A percentile compares a stretch with the other conserved stretches of the same genome.
Conservation (phyloP, 2,888 invertebrate genomes). For the Emmelina monodactyla region DNA sequence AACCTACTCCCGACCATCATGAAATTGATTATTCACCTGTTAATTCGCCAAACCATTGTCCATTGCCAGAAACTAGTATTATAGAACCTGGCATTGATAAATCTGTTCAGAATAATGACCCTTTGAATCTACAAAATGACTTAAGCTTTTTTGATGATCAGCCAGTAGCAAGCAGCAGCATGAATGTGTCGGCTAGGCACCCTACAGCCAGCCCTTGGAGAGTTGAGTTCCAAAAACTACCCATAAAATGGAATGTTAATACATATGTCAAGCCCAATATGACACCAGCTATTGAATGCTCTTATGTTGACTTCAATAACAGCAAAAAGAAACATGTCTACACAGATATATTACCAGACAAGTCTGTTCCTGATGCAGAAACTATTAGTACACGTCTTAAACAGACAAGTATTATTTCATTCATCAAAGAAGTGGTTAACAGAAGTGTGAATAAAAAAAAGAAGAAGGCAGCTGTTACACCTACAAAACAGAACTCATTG, state of each 20-base stretch:
- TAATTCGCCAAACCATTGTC: constrained; percentile 27
- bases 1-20: constrained; percentile 23
- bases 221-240: constrained; percentile 44
- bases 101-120: constrained; percentile 24
- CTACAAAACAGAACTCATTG: constrained; percentile 28
- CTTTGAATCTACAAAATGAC: constrained; percentile 37
- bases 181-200: constrained; percentile 38
- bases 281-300: constrained; percentile 57
- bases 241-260: constrained; percentile 53
- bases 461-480: constrained; percentile 26
- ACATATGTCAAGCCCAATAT: constrained; percentile 54
- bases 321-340: constrained; percentile 51
- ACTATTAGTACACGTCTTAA: constrained; percentile 30
- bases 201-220: constrained; percentile 56
- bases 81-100: not conserved
- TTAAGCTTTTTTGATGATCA: constrained; percentile 50
- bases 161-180: constrained; percentile 53
- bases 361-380: constrained; percentile 27
- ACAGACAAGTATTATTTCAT: constrained; percentile 54
- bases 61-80: too few species aligned
- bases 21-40: constrained; percentile 48
- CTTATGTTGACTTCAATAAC: constrained; percentile 32
- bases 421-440: constrained; percentile 46
- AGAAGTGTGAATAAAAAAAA: constrained; percentile 39
- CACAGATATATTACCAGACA: constrained; percentile 35